A percentile compares a stretch with the other conserved stretches of the same genome.
Conservation (phyloP, 2,113 vertebrate species). For the Eubucco bourcierii region DNA sequence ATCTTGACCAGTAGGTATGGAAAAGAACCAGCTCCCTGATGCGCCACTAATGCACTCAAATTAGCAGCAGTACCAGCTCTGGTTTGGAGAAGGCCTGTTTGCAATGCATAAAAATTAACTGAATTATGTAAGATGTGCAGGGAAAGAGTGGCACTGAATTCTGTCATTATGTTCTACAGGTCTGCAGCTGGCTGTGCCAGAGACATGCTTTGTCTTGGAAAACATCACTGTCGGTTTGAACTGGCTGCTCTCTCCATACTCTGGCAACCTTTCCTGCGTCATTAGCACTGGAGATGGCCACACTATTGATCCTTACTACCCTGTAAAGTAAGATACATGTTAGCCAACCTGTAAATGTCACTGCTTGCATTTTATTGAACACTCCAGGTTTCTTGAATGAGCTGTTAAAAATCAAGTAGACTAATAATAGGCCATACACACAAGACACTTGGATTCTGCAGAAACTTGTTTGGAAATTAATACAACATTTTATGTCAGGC, state of each 20-base stretch:
- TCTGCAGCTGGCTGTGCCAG: slow-evolving; percentile 78
- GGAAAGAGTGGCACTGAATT: background rate
- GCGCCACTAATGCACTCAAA: background rate
- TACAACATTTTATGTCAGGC: background rate
- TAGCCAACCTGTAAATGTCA: background rate
- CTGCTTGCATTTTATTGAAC: background rate
- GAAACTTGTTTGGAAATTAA: background rate
- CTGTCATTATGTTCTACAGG: slow-evolving; percentile 74
- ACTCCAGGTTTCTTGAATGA: background rate
- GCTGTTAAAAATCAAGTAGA: background rate
- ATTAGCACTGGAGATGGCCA: slow-evolving; percentile 88
- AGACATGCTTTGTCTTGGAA: slow-evolving; percentile 78
- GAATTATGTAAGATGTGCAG: background rate
- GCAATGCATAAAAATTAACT: background rate
- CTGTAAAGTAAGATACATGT: slow-evolving; percentile 75
- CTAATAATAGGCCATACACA: background rate
- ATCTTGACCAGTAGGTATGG: background rate
- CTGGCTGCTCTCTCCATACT: slow-evolving; percentile 90
- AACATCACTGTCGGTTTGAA: slow-evolving; percentile 83
- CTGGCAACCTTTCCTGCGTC: slow-evolving; percentile 89
- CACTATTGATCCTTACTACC: slow-evolving; percentile 86
- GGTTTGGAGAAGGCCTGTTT: background rate
- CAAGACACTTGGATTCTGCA: background rate
- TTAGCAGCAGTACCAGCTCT: background rate
- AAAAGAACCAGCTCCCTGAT: background rate